A percentile compares a stretch with the other conserved stretches of the same genome.
These are phyloP conservation scores for Morus bassanus DNA, from an alignment of 2,797 vertebrate genomes.

Conservation along the genomic window DNA sequence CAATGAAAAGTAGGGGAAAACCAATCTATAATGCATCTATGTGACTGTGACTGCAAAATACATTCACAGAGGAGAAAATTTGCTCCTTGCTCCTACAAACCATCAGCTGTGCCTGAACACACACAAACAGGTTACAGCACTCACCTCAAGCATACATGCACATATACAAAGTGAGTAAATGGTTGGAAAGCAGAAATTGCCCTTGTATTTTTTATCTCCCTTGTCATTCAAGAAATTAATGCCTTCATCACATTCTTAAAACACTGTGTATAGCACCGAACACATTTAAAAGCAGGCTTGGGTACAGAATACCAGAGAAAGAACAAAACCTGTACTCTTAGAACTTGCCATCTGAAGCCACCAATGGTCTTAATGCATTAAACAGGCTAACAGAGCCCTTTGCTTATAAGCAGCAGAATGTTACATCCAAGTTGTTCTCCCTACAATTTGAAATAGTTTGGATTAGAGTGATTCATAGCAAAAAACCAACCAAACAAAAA, in stretches of 20 bases:
- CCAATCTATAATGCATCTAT: not conserved
- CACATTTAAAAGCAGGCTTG: not conserved
- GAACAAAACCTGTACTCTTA: not conserved
- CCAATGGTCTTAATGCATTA: not conserved
- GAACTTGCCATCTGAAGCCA: not conserved
- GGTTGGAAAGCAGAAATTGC: not conserved
- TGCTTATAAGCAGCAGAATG: not conserved
- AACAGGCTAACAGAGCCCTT: not conserved
- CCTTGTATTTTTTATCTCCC: not conserved
- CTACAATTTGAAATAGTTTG: not conserved
- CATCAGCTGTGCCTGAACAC: not conserved
- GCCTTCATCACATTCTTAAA: not conserved
- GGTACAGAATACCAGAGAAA: not conserved
- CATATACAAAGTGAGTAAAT: not conserved
- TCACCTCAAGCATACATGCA: not conserved
- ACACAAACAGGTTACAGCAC: not conserved
- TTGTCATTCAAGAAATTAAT: not conserved
- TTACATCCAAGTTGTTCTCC: not conserved
- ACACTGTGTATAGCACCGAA: not conserved
- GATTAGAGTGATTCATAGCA: not conserved
- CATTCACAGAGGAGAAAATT: not conserved
- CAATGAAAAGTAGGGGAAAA: not conserved
- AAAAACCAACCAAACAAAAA: not conserved
- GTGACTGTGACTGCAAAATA: not conserved
- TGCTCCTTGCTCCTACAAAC: not conserved